Conservation (phyloP, 2,888 invertebrate species). For the Aplocera efformata region DNA sequence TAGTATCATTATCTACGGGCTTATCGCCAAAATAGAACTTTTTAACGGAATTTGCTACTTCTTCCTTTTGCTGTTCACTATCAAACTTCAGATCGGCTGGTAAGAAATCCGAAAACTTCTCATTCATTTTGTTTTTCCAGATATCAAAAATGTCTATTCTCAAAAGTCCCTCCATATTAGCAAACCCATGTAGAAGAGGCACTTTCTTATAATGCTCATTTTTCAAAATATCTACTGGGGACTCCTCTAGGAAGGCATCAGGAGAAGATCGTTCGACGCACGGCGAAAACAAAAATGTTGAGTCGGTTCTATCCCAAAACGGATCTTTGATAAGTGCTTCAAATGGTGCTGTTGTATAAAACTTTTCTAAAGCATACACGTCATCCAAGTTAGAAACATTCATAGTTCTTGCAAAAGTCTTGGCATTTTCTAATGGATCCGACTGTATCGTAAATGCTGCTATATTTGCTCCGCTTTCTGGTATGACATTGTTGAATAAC, state of each 20-base stretch:
- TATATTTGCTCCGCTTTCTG: conserved; percentile 41
- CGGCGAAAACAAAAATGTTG: conserved; percentile 32
- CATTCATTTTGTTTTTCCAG: conserved; percentile 36
- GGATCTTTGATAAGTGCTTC: conserved; percentile 31
- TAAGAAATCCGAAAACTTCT: conserved; percentile 36
- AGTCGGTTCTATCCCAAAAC: conserved; percentile 28
- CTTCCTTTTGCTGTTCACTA: conserved; percentile 4
- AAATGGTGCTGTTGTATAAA: conserved; percentile 39
- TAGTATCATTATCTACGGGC: conserved; percentile 4
- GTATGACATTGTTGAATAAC: conserved; percentile 42
- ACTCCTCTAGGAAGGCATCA: conserved; percentile 36
- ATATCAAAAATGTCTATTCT: conserved; percentile 26
- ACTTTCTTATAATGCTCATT: conserved; percentile 40
- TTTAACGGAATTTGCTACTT: conserved; percentile 8
- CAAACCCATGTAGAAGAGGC: conserved; percentile 47
- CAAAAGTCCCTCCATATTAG: conserved; percentile 42
- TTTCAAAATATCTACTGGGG: conserved; percentile 43
- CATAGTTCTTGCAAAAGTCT: conserved; percentile 31
- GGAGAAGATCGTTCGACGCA: conserved; percentile 31
- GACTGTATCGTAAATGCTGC: conserved; percentile 34
- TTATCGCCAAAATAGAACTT: conserved; percentile 11
- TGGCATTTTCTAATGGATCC: conserved; percentile 44
- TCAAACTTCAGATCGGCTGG: conserved; percentile 33
- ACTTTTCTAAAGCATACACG: conserved; percentile 41
- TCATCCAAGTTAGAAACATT: conserved; percentile 39